These are phyloP conservation scores for Druon quercuslanigerum DNA, from an alignment of 1,140 invertebrate species.

Conservation along the genomic window DNA sequence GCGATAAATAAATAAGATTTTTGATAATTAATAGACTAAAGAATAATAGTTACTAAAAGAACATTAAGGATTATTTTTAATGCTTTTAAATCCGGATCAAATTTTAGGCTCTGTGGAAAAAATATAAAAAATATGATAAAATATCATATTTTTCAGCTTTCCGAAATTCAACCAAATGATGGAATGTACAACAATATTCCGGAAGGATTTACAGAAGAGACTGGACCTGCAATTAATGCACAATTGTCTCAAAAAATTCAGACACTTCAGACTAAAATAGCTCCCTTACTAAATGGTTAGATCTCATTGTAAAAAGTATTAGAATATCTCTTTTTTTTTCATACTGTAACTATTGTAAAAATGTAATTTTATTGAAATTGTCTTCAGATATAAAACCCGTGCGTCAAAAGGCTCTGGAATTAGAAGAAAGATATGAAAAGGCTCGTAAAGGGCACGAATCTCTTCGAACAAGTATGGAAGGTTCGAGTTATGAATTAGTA, in stretches of 20 bases:
- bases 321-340: conserved; percentile 38
- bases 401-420: conserved; percentile 76
- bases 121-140: conserved; percentile 17
- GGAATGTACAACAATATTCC: conserved; percentile 76
- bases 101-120: no score
- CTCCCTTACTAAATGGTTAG: conserved; percentile 79
- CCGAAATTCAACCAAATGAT: conserved; percentile 62
- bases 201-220: conserved; percentile 78
- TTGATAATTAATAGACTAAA: no score
- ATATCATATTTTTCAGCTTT: conserved; percentile 49
- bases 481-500: conserved; percentile 72
- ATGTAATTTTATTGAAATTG: conserved; percentile 31
- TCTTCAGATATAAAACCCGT: conserved; percentile 77
- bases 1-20: no score
- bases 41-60: no score
- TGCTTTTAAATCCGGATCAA: no score
- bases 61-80: no score
- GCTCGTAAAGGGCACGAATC: conserved; percentile 79
- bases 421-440: conserved; percentile 78
- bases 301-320: neutral
- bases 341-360: conserved; percentile 37
- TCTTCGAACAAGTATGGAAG: conserved; percentile 76
- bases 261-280: conserved; percentile 77
- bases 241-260: conserved; percentile 77
- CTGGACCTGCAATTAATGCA: conserved; percentile 76